A percentile compares a stretch with the other conserved stretches of the same genome.
Evolutionary conservation across 2,113 vertebrate species (phyloP).

Genomic region (Melanerpes formicivorus): DNA sequence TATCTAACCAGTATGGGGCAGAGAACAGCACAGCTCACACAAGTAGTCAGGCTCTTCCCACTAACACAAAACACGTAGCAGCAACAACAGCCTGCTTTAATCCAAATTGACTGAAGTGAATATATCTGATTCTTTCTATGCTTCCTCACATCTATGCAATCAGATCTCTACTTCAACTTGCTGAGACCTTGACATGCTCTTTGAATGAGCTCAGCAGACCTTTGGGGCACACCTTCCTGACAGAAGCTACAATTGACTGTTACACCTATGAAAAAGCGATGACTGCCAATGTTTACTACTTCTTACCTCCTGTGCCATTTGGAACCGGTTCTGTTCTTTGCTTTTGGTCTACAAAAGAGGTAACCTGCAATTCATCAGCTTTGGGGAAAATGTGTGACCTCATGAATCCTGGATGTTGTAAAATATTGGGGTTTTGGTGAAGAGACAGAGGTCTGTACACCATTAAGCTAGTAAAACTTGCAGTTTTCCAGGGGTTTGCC

Average conservation of each 20-base stretch:
- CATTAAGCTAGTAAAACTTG: conserved; percentile 51
- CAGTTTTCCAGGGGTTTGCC: conserved; percentile 50
- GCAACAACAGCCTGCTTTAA: not conserved
- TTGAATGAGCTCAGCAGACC: not conserved
- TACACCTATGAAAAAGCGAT: not conserved
- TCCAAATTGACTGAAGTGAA: not conserved
- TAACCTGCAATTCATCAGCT: conserved; percentile 46
- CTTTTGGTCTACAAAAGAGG: not conserved
- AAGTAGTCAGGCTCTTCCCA: not conserved
- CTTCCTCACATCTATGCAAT: not conserved
- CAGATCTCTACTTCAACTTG: not conserved
- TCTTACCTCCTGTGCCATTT: not conserved
- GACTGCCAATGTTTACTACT: not conserved
- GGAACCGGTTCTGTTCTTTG: not conserved
- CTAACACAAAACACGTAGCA: not conserved
- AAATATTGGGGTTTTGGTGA: not conserved
- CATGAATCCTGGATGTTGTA: conserved; percentile 53
- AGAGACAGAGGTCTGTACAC: conserved; percentile 53
- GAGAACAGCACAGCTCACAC: not conserved
- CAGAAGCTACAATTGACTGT: not conserved
- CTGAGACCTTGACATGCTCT: not conserved
- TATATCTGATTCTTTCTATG: fast-evolving
- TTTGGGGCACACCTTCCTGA: not conserved
- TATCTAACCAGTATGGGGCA: fast-evolving
- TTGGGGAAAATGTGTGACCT: conserved; percentile 52